A percentile compares a stretch with the other conserved stretches of the same genome.
Evolutionary conservation across 2,113 vertebrate species (phyloP).

Genomic region (Ranitomeya imitator): DNA sequence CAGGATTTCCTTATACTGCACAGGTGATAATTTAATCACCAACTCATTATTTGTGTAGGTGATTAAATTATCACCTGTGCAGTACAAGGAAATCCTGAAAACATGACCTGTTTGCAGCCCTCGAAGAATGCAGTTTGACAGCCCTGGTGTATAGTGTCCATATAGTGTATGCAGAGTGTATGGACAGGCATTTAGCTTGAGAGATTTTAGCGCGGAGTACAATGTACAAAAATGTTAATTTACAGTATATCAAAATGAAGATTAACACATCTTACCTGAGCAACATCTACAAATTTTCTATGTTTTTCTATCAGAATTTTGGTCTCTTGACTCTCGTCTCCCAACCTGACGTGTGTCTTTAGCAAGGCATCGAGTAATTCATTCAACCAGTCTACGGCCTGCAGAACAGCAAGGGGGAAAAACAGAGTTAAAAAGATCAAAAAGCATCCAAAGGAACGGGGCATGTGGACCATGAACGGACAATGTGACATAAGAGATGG

Average conservation of each 20-base stretch:
- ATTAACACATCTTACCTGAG: conserved; percentile 78
- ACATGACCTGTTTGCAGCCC: too few species aligned
- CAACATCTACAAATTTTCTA: conserved; percentile 97
- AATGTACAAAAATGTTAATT: background rate
- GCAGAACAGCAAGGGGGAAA: conserved; percentile 12
- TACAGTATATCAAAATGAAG: background rate
- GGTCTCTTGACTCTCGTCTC: conserved; percentile 92
- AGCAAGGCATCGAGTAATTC: conserved; percentile 94
- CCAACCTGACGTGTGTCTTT: conserved; percentile 91
- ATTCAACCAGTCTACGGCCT: conserved; percentile 95
- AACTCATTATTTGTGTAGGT: too few species aligned
- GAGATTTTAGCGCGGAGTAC: background rate
- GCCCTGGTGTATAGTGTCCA: too few species aligned
- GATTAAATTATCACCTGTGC: too few species aligned
- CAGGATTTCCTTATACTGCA: too few species aligned
- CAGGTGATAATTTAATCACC: too few species aligned
- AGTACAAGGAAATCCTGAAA: too few species aligned
- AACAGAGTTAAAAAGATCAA: background rate
- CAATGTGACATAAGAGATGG: background rate
- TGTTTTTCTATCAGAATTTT: conserved; percentile 96
- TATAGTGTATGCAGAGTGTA: too few species aligned
- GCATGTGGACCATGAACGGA: background rate
- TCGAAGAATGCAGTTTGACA: too few species aligned
- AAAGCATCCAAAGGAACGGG: background rate
- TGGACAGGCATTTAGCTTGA: too few species aligned